Base-by-base conservation (phyloP, 2,797 vertebrate genomes). In the Alauda arvensis region DNA sequence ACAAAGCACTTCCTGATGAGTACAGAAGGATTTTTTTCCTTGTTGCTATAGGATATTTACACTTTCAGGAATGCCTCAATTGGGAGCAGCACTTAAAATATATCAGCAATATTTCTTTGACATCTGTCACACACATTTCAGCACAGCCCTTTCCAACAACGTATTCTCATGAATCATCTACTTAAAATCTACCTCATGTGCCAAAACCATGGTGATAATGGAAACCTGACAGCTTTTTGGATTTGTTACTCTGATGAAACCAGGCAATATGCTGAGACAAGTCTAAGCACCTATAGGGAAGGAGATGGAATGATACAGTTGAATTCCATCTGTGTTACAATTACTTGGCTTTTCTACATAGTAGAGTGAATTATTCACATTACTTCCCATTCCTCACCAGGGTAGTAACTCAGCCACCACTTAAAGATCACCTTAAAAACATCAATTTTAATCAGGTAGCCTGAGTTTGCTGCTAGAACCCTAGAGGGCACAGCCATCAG, bases 171-270 rank as follows among this genome's bases (percentile, higher is more conserved):
- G 85, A 95, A 90, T 93, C 79, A 92, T 87, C 49, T 78, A 42
- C 83, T 92, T 85, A 37, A 87, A 94, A 76, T 52, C 70, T 87
- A 76, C 53, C 70, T 85, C 77, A 49, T 80, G 51, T 81, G 77
- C 82, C 87, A 93, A 90, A 83, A 67, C 56, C 52, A 83, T 53
- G 29, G 85, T 75, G 93, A 85, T 93, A 91, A 94, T 67, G 80
- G 89, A 83, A 92, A 83, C 67, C 71, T 91, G 93, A 92, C 94
- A 95, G 87, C 8, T 94, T 81, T 92, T 93, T 94, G 92, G 94
- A 93, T 89, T 92, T 90, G 56, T 81, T 81, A 62, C 67, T 67
- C 63, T 76, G 67, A 63, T 63, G 26, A 81, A 90, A 81, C 26
- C 60, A 60, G 70, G 60, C 77, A 34, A 72, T 78, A 53, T 78